phyloP scores from a whole-genome alignment of 2,113 vertebrate species.

The Bubo blakistoni region DNA sequence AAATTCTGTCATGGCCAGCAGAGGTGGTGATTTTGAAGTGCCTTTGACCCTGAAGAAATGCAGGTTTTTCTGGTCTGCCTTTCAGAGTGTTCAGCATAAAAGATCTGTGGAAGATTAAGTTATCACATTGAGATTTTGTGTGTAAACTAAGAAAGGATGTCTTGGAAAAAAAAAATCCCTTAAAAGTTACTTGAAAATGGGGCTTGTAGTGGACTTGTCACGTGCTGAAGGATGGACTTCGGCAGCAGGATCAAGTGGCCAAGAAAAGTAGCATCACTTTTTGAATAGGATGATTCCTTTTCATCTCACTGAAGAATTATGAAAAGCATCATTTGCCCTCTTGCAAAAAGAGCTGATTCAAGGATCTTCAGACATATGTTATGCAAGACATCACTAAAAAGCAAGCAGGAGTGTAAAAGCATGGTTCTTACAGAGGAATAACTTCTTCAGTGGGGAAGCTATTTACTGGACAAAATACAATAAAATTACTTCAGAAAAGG shows the following conservation, averaged over 20 bases:
- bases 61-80: neutral
- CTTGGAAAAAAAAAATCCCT: neutral
- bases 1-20: neutral
- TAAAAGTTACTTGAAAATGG: neutral
- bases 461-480: neutral
- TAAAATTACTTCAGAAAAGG: neutral
- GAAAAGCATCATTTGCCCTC: neutral
- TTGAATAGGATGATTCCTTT: neutral
- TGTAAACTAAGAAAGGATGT: neutral
- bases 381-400: neutral
- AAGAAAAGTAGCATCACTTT: neutral
- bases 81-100: neutral
- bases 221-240: neutral
- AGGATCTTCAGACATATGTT: neutral
- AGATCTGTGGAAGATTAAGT: neutral
- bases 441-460: neutral
- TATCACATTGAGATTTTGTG: neutral
- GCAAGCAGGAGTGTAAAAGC: neutral
- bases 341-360: neutral
- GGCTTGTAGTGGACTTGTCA: neutral
- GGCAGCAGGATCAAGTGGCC: neutral
- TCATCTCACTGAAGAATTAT: neutral
- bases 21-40: neutral
- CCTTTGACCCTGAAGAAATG: neutral
- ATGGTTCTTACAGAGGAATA: neutral